These are phyloP conservation scores for Callyntrura guangdongensis DNA, from an alignment of 2,888 invertebrate species.

Conservation along the genomic window DNA sequence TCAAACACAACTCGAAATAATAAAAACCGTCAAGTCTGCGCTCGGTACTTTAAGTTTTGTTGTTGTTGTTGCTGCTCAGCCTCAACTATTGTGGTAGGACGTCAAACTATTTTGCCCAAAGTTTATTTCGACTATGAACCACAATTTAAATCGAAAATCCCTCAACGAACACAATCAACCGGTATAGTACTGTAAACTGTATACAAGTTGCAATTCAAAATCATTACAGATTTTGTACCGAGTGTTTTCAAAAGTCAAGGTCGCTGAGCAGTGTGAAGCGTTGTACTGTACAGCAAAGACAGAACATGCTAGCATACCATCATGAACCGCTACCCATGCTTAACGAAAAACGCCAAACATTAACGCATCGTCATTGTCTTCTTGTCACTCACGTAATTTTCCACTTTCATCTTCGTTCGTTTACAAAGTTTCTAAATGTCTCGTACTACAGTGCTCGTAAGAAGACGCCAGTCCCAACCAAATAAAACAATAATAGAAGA, in stretches of 20 bases:
- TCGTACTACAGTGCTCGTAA: no score
- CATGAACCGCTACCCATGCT: conserved; percentile 8
- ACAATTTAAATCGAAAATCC: background rate
- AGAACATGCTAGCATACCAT: background rate
- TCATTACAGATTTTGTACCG: background rate
- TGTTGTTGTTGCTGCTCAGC: background rate
- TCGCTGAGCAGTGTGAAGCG: conserved; percentile 39
- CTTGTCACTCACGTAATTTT: conserved; percentile 40
- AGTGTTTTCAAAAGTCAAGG: conserved; percentile 51
- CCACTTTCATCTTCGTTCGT: conserved; percentile 57
- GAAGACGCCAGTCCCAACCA: background rate
- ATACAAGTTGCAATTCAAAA: no score
- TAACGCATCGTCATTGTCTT: conserved; percentile 26
- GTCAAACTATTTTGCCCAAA: background rate
- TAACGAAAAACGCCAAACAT: background rate
- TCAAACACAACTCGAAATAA: background rate
- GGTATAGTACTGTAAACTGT: background rate
- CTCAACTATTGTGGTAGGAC: background rate
- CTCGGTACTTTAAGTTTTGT: background rate
- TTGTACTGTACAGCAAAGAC: background rate
- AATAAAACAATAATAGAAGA: background rate
- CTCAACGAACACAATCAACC: background rate
- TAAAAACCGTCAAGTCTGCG: background rate
- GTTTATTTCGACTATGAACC: background rate
- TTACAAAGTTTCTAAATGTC: conserved; percentile 4